These are phyloP conservation scores for Molossus alvarezi DNA, from an alignment of 2,797 vertebrate genomes.

Conservation along the genomic window DNA sequence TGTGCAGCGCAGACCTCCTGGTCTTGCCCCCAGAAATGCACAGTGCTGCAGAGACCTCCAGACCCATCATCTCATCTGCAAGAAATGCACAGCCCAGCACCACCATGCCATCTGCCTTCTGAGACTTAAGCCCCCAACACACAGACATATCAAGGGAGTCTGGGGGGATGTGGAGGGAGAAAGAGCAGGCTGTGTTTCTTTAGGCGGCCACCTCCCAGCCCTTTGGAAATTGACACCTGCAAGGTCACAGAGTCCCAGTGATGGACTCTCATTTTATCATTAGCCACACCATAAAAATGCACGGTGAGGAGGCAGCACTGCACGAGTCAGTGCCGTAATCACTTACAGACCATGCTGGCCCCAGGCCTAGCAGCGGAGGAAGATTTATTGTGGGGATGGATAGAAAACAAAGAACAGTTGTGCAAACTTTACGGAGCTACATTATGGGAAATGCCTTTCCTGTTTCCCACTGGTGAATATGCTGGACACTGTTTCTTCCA, in stretches of 20 bases:
- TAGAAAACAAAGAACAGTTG: slow-evolving; percentile 91
- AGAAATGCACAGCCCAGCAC: neutral
- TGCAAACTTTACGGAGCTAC: slow-evolving; percentile 90
- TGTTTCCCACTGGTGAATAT: slow-evolving; percentile 89
- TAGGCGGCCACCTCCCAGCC: slow-evolving; percentile 75
- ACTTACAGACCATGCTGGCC: slow-evolving; percentile 90
- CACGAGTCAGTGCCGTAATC: slow-evolving; percentile 89
- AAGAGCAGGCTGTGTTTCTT: neutral
- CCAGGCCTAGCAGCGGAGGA: slow-evolving; percentile 88
- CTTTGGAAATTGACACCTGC: slow-evolving; percentile 84
- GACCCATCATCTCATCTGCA: neutral
- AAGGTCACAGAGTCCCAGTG: slow-evolving; percentile 85
- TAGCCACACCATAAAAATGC: slow-evolving; percentile 89
- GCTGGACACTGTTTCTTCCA: slow-evolving; percentile 87
- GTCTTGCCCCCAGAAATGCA: neutral
- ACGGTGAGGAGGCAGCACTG: slow-evolving; percentile 85
- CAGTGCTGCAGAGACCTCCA: neutral
- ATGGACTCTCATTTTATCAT: slow-evolving; percentile 87
- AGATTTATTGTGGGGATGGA: slow-evolving; percentile 91
- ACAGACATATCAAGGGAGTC: neutral
- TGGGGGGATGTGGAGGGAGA: neutral
- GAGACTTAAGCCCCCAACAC: neutral
- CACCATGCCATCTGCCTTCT: neutral
- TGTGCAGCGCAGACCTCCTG: neutral
- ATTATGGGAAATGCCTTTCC: slow-evolving; percentile 90